phyloP scores from a whole-genome alignment of 2,113 vertebrate genomes.

The Atlantisia rogersi region DNA sequence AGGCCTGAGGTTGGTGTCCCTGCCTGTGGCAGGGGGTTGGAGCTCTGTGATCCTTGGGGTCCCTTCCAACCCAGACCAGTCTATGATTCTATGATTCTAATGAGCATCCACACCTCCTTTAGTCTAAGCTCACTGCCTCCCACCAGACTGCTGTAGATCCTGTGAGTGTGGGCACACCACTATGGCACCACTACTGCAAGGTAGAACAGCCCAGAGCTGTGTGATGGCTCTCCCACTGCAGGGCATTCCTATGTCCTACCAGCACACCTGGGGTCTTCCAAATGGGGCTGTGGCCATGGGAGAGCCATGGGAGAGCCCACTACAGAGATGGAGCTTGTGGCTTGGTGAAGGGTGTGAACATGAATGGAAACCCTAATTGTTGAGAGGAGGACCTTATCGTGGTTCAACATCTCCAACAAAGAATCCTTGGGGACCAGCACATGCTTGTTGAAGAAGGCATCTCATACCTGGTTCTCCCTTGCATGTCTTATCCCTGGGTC shows the following conservation, averaged over 20 bases:
- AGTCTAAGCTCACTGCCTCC: neutral
- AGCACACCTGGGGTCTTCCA: accelerated
- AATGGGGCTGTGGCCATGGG: neutral
- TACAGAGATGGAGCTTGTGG: neutral
- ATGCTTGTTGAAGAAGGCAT: neutral
- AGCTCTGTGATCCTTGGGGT: no score
- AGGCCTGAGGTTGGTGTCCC: no score
- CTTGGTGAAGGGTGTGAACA: neutral
- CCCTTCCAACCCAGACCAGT: no score
- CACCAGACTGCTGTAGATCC: neutral
- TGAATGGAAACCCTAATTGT: neutral
- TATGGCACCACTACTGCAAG: neutral
- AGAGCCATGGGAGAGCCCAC: neutral
- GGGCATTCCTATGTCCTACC: neutral
- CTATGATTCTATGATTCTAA: no score
- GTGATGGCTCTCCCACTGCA: neutral
- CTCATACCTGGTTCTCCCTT: accelerated
- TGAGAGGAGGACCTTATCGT: neutral
- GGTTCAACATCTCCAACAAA: neutral
- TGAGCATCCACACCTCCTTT: neutral
- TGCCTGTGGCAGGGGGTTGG: no score
- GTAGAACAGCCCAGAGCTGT: neutral
- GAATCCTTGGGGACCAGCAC: neutral
- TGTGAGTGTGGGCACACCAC: accelerated
- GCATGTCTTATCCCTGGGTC: neutral